phyloP scores from a whole-genome alignment of 2,113 vertebrate species.

The Sylvilagus bachmani region DNA sequence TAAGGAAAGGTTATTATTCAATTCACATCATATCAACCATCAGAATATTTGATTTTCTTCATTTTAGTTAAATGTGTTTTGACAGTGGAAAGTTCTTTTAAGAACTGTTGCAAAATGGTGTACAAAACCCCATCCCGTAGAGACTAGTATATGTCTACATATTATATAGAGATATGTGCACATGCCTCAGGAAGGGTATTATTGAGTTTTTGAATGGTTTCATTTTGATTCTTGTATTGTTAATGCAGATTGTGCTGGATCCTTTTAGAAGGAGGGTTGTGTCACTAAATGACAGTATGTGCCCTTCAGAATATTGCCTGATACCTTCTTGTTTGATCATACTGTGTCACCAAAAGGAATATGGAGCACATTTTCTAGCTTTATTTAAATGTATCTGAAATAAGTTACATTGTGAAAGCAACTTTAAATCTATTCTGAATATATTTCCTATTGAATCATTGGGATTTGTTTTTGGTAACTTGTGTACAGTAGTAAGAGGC shows the following conservation, averaged over 20 bases:
- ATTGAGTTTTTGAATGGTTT: neutral
- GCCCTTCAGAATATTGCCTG: neutral
- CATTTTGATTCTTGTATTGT: neutral
- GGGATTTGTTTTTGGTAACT: conserved; percentile 59
- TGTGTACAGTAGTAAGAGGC: conserved; percentile 51
- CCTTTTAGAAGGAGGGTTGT: neutral
- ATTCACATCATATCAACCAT: neutral
- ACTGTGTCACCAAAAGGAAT: neutral
- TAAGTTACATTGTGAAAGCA: neutral
- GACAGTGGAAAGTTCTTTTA: neutral
- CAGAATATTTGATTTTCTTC: neutral
- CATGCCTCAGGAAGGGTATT: neutral
- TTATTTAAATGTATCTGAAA: neutral
- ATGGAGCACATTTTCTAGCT: neutral
- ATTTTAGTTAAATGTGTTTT: conserved; percentile 31
- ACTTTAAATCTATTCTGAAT: neutral
- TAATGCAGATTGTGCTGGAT: neutral
- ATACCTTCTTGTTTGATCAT: neutral
- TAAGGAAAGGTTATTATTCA: conserved; percentile 2
- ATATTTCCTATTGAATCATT: conserved; percentile 56
- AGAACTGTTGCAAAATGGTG: conserved; percentile 28
- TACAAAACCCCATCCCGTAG: neutral
- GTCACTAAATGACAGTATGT: neutral
- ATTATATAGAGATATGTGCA: neutral
- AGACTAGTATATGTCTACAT: neutral